Percentiles rank a stretch among this genome's conserved stretches.
These are phyloP conservation scores for Fragum fragum DNA, from an alignment of 2,888 invertebrate genomes.

Conservation along the genomic window DNA sequence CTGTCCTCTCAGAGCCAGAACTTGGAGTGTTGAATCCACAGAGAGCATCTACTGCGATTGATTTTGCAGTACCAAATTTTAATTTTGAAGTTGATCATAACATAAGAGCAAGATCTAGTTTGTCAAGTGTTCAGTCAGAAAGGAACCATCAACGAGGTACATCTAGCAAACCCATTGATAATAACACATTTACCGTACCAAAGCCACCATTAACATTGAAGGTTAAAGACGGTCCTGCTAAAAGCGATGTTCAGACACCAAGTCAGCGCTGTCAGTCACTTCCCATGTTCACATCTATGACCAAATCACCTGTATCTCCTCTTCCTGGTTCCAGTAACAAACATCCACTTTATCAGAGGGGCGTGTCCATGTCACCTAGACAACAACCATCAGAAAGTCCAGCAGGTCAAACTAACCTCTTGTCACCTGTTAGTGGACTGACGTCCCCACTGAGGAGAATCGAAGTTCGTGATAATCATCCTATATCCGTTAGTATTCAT, in stretches of 20 bases:
- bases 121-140: not conserved
- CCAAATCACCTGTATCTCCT: constrained; percentile 46
- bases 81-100: constrained; percentile 42
- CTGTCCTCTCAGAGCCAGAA: constrained; percentile 18
- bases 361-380: constrained; percentile 63
- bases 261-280: constrained; percentile 38
- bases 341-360: constrained; percentile 40
- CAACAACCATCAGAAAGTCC: constrained; percentile 24
- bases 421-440: constrained; percentile 29
- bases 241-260: not conserved
- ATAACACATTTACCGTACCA: constrained; percentile 58
- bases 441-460: constrained; percentile 26
- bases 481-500: constrained; percentile 42
- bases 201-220: constrained; percentile 49
- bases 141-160: not conserved
- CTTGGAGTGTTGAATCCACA: constrained; percentile 2
- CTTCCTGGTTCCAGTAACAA: constrained; percentile 25
- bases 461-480: constrained; percentile 47
- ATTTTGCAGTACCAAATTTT: constrained; percentile 29
- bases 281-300: constrained; percentile 48
- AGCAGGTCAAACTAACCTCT: constrained; percentile 16
- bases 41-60: constrained; percentile 10
- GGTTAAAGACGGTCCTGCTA: constrained; percentile 26
- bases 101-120: not conserved
- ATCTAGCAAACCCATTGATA: constrained; percentile 22